Evolutionary conservation across 2,113 vertebrate species (phyloP).

Genomic region (Ctenomys sociabilis): DNA sequence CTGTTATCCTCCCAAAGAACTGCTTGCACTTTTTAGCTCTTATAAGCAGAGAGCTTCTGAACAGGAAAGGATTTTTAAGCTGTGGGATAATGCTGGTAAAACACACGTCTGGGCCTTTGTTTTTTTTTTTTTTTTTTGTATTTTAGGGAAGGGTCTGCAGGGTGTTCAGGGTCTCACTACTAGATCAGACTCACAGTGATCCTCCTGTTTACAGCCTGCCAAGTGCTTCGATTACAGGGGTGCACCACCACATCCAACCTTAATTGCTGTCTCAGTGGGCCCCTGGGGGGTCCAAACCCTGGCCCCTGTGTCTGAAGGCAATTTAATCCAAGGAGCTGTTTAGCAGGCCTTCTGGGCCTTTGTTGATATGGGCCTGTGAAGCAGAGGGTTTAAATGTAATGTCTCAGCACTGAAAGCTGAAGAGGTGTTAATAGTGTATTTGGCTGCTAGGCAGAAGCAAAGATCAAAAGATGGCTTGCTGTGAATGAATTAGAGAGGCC

Average conservation of each 20-base stretch:
- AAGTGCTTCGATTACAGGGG: no score
- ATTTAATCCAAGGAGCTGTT: no score
- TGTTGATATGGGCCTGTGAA: not conserved
- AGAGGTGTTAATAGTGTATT: not conserved
- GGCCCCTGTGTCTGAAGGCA: no score
- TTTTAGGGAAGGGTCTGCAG: no score
- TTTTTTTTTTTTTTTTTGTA: no score
- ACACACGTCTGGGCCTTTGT: not conserved
- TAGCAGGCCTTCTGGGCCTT: not conserved
- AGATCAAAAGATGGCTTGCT: not conserved
- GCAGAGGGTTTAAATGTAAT: not conserved
- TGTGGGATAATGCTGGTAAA: not conserved
- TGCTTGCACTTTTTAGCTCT: not conserved
- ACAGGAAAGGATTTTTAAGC: not conserved
- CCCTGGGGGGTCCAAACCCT: no score
- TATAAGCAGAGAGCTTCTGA: not conserved
- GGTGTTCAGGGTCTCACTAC: no score
- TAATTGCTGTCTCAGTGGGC: no score
- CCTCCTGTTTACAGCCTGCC: no score
- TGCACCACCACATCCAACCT: no score
- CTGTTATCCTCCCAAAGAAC: not conserved
- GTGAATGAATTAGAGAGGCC: not conserved
- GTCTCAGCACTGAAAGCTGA: not conserved
- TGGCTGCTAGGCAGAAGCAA: not conserved
- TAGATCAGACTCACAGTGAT: no score